Base-by-base conservation (phyloP, 2,113 vertebrate genomes). In the Peromyscus maniculatus region DNA sequence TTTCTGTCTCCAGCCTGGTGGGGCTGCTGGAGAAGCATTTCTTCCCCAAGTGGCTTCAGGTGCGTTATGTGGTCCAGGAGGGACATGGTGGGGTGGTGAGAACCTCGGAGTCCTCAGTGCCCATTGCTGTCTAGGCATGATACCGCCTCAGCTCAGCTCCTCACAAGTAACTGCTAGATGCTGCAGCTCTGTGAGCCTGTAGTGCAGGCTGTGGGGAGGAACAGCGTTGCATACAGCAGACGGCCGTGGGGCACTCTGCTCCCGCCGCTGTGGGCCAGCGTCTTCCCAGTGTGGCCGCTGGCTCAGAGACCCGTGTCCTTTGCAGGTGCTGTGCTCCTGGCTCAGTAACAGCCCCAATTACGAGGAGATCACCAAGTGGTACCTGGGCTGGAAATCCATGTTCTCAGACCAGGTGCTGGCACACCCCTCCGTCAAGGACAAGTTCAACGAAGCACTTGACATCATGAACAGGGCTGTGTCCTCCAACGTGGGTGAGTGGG, bases 361-460 rank as follows among this genome's bases (percentile, higher is more conserved):
- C 0, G 99, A 99, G 93, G 99, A 99, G 98, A 99, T 99, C 94
- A 99, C 99, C 0, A 99, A 99, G 98, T 99, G 99, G 99, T 99
- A 99, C 98, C 98, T 99, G 92, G 99, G 99, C 15, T 99, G 99
- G 99, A 99, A 99, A 97, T 99, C 99, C 95, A 99, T 99, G 99
- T 99, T 99, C 97, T 99, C 99, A 12, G 99, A 99, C 91, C 98
- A 99, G 66, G 98, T 99, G 95, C 93, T 99, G 97, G 99, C 99
- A 3, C 99, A 99, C 82, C 99, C 99, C 0, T 98, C 99, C 0
- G 98, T 99, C 98, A 99, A 99, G 98, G 99, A 99, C 96, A 99
- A 99, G 92, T 99, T 99, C 91, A 99, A 99, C 0, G 99, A 99
- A 94, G 99, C 99, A 1, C 98, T 99, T 1, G 99, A 99, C 82